phyloP scores from a whole-genome alignment of 2,797 vertebrate species.

The Acipenser transmontanus region DNA sequence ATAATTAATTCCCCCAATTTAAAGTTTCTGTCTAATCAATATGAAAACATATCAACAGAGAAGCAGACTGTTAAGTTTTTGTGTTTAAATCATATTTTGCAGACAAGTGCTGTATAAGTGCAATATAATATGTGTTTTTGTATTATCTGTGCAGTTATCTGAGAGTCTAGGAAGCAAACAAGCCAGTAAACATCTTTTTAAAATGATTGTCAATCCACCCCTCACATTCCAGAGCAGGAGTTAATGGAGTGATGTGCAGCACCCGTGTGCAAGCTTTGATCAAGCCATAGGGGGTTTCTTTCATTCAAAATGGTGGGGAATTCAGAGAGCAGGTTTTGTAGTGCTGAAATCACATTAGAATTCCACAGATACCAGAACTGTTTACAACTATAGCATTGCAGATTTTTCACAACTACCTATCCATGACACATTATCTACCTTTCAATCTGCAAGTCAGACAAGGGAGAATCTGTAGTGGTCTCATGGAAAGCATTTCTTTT shows the following conservation, averaged over 20 bases:
- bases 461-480: slow-evolving; percentile 20
- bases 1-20: too few species aligned
- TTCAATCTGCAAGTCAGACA: slow-evolving; percentile 42
- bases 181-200: slow-evolving; percentile 1
- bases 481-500: slow-evolving; percentile 16
- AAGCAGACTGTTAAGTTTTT: too few species aligned
- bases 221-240: slow-evolving; percentile 5
- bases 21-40: too few species aligned
- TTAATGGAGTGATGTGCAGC: slow-evolving; percentile 18
- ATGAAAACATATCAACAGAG: too few species aligned
- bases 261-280: slow-evolving; percentile 20
- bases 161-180: not conserved
- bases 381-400: slow-evolving; percentile 37
- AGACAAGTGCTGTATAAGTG: too few species aligned
- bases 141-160: too few species aligned
- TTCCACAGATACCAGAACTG: slow-evolving; percentile 44
- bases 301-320: slow-evolving; percentile 19
- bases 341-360: slow-evolving; percentile 38
- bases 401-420: slow-evolving; percentile 51
- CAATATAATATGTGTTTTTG: too few species aligned
- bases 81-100: too few species aligned
- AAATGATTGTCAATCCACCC: slow-evolving; percentile 9
- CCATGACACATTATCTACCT: slow-evolving; percentile 47
- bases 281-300: slow-evolving; percentile 14
- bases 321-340: slow-evolving; percentile 17